Evolutionary conservation across 1,140 invertebrate genomes (phyloP).

Genomic region (Atta texana): DNA sequence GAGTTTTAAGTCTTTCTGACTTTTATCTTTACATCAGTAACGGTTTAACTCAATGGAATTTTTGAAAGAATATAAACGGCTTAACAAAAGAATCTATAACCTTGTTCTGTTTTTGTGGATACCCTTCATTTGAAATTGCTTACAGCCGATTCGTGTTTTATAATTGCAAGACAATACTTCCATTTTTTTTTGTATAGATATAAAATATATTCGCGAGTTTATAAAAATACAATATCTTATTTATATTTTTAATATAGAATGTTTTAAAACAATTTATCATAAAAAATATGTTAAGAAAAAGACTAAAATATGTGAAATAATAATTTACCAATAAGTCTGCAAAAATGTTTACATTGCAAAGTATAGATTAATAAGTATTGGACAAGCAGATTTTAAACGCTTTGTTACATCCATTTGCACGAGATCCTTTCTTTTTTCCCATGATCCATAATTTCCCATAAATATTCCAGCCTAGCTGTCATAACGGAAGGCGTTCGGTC

Average conservation of each 20-base stretch:
- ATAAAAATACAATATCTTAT: background rate
- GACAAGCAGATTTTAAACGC: slow-evolving; percentile 5
- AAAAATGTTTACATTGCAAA: slow-evolving; percentile 12
- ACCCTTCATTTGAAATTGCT: background rate
- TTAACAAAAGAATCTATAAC: slow-evolving; percentile 52
- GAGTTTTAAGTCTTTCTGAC: slow-evolving; percentile 22
- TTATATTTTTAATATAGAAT: background rate
- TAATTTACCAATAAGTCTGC: background rate
- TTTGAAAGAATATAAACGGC: slow-evolving; percentile 48
- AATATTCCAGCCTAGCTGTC: slow-evolving; percentile 80
- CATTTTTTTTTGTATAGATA: background rate
- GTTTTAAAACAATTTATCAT: background rate
- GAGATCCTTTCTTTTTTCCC: slow-evolving; percentile 73
- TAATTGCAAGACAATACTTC: slow-evolving; percentile 2
- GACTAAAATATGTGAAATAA: slow-evolving; percentile 11
- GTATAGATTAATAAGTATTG: background rate
- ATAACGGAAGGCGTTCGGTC: slow-evolving; percentile 81
- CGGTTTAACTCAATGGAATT: slow-evolving; percentile 5
- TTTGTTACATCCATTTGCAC: slow-evolving; percentile 28
- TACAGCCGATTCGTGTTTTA: background rate
- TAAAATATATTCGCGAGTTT: background rate
- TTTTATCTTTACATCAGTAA: slow-evolving; percentile 58
- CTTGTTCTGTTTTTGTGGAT: slow-evolving; percentile 37
- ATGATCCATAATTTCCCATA: slow-evolving; percentile 81
- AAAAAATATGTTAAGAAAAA: background rate